Percentiles rank a stretch among this genome's conserved stretches.
phyloP scores from a whole-genome alignment of 92 coral and sea anemone species.

The Isaurus tuberculatus region DNA sequence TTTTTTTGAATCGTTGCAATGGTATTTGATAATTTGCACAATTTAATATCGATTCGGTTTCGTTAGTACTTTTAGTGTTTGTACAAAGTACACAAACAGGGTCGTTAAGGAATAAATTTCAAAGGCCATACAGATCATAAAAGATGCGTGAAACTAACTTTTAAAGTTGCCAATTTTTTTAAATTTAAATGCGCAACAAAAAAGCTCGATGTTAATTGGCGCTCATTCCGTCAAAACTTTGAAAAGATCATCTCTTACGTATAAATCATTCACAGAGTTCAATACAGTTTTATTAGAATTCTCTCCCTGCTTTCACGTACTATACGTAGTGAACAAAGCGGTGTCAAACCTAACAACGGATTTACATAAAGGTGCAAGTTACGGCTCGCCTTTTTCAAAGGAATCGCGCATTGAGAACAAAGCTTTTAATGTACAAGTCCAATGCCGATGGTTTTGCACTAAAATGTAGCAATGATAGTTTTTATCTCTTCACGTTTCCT shows the following conservation, averaged over 20 bases:
- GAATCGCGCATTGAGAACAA: slow-evolving; percentile 20
- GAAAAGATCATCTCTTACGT: slow-evolving; percentile 15
- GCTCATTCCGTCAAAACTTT: not conserved
- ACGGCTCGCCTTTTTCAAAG: slow-evolving; percentile 11
- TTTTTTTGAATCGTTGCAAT: not conserved
- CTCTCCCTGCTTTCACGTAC: not conserved
- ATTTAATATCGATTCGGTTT: slow-evolving; percentile 24
- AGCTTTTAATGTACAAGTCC: not conserved
- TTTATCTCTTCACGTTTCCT: not conserved
- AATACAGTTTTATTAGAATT: slow-evolving; percentile 7
- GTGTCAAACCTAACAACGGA: slow-evolving; percentile 11
- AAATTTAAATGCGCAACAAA: no score
- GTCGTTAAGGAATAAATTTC: not conserved
- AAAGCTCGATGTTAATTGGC: no score
- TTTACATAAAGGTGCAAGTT: slow-evolving; percentile 16
- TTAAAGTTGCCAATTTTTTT: not conserved
- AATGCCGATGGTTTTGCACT: not conserved
- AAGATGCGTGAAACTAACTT: not conserved
- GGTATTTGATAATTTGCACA: slow-evolving; percentile 12
- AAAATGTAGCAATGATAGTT: not conserved
- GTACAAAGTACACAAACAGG: slow-evolving; percentile 28
- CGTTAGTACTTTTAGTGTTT: slow-evolving; percentile 4
- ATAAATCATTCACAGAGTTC: slow-evolving; percentile 4
- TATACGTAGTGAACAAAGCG: slow-evolving; percentile 20
- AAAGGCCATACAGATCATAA: not conserved